A percentile compares a stretch with the other conserved stretches of the same genome.
Evolutionary conservation across 2,888 invertebrate species (phyloP).

Genomic region (Margaritifera margaritifera): DNA sequence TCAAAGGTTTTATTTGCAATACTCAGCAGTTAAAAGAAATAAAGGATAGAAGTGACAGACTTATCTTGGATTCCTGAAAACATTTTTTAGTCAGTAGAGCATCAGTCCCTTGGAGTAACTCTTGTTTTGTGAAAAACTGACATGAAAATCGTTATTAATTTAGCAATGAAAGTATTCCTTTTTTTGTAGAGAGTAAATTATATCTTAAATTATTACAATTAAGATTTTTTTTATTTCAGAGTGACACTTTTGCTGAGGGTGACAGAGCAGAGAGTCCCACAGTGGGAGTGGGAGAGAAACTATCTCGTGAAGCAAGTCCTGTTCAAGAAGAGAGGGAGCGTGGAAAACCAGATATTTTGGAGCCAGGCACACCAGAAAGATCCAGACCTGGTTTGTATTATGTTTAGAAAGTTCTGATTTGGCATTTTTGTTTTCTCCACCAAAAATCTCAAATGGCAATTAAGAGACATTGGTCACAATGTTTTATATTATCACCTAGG

Average conservation of each 20-base stretch:
- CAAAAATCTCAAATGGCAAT: not conserved
- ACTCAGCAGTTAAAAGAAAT: no score
- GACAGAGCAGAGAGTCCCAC: conserved; percentile 61
- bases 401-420: not conserved
- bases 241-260: conserved; percentile 65
- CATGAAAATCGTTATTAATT: no score
- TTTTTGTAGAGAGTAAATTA: no score
- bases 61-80: no score
- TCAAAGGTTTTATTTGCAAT: no score
- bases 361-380: conserved; percentile 54
- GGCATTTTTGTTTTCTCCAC: not conserved
- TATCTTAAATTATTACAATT: no score
- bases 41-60: no score
- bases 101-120: no score
- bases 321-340: conserved; percentile 29
- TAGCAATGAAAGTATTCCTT: no score
- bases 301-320: conserved; percentile 67
- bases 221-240: conserved; percentile 36
- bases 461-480: not conserved
- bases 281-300: conserved; percentile 59
- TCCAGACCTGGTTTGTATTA: conserved; percentile 37
- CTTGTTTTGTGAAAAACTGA: no score
- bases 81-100: no score
- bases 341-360: conserved; percentile 40
- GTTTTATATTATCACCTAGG: not conserved